Evolutionary conservation across 2,888 invertebrate species (phyloP).

Genomic region (Drosophila cognata): DNA sequence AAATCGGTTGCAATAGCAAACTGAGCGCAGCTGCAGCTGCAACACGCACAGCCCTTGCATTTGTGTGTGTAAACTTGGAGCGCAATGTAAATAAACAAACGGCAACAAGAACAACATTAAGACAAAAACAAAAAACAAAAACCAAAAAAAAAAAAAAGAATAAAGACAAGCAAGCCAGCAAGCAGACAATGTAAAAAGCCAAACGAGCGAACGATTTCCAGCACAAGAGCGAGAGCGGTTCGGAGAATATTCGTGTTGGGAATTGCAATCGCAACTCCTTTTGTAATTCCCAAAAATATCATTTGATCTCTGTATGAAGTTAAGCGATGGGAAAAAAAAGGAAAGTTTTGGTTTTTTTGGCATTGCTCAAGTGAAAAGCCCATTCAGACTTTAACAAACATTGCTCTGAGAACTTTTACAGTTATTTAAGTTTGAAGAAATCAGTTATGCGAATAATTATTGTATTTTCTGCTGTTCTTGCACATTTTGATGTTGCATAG

Average conservation of each 20-base stretch:
- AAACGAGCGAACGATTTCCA: constrained; percentile 10
- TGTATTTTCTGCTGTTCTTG: not conserved
- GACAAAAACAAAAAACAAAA: constrained; percentile 21
- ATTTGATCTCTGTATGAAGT: not conserved
- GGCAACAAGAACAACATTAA: constrained; percentile 57
- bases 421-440: too few species aligned
- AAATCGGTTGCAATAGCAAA: constrained; percentile 54
- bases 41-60: constrained; percentile 37
- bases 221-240: constrained; percentile 24
- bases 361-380: not conserved
- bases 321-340: not conserved
- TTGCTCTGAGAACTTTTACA: not conserved
- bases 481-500: not conserved
- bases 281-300: not conserved
- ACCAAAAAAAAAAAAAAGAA: constrained; percentile 13
- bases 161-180: constrained; percentile 40
- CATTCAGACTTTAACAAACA: not conserved
- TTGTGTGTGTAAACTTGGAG: constrained; percentile 73
- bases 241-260: constrained; percentile 4
- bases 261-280: constrained; percentile 11
- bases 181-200: constrained; percentile 32
- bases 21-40: constrained; percentile 58
- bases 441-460: not conserved
- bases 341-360: not conserved
- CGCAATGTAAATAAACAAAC: constrained; percentile 79